Evolutionary conservation across 2,113 vertebrate genomes (phyloP).

Genomic region (Actenoides hombroni): DNA sequence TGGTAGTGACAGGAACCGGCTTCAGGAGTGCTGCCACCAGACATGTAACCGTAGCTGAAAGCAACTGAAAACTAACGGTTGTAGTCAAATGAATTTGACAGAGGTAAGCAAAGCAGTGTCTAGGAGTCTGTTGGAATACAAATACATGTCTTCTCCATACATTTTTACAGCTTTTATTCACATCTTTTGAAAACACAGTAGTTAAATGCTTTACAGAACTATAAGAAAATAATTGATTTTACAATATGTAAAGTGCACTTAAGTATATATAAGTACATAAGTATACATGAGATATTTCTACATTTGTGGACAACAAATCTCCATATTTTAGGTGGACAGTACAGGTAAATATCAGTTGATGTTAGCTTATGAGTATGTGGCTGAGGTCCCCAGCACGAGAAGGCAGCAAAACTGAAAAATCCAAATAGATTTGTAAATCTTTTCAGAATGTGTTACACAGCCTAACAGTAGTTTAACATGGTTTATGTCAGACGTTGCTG

Average conservation of each 20-base stretch:
- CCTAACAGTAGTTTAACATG: not conserved
- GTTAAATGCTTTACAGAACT: not conserved
- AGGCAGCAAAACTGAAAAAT: not conserved
- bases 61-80: not conserved
- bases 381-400: not conserved
- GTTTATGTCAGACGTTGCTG: not conserved
- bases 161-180: not conserved
- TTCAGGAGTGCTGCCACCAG: not conserved
- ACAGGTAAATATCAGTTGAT: not conserved
- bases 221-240: not conserved
- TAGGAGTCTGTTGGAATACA: not conserved
- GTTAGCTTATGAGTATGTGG: not conserved
- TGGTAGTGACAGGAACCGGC: not conserved
- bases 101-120: not conserved
- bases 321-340: not conserved
- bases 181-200: not conserved
- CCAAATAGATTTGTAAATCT: not conserved
- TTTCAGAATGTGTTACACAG: not conserved
- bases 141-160: not conserved
- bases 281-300: not conserved
- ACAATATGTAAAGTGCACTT: not conserved
- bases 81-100: not conserved
- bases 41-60: not conserved
- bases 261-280: not conserved
- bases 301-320: not conserved